These are phyloP conservation scores for Adelges cooleyi DNA, from an alignment of 1,140 invertebrate species.

Conservation along the genomic window DNA sequence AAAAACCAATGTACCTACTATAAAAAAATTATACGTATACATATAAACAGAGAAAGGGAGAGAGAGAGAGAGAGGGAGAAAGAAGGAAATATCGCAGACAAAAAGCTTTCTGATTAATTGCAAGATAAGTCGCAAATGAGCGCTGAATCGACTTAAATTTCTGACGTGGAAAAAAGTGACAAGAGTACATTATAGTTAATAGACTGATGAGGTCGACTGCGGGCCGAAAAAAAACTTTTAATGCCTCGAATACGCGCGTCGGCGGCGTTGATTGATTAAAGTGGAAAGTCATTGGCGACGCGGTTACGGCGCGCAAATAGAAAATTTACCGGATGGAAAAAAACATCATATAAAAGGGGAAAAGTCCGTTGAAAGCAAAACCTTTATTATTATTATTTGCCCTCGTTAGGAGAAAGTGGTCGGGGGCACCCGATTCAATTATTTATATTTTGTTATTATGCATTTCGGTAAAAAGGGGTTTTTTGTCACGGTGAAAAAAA, in stretches of 20 bases:
- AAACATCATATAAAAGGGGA: background rate
- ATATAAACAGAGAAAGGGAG: too few species aligned
- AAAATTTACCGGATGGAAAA: slow-evolving; percentile 14
- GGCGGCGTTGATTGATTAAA: slow-evolving; percentile 16
- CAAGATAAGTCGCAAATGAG: too few species aligned
- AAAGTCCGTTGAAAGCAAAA: slow-evolving; percentile 27
- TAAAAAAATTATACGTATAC: too few species aligned
- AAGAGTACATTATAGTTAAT: too few species aligned
- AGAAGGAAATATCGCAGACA: too few species aligned
- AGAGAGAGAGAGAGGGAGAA: too few species aligned
- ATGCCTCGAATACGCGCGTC: background rate
- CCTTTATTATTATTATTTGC: slow-evolving; percentile 27
- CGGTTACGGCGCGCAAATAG: background rate
- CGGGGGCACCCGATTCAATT: slow-evolving; percentile 26
- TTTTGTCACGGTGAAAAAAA: slow-evolving; percentile 26
- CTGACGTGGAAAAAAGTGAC: too few species aligned
- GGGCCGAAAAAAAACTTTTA: too few species aligned
- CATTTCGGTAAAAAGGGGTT: slow-evolving; percentile 25
- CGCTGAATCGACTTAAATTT: too few species aligned
- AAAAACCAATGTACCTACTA: too few species aligned
- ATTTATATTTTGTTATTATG: slow-evolving; percentile 28
- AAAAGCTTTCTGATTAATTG: too few species aligned
- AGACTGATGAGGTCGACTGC: too few species aligned
- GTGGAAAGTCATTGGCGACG: slow-evolving; percentile 10
- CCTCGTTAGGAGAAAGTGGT: slow-evolving; percentile 24